A percentile compares a stretch with the other conserved stretches of the same genome.
phyloP scores from a whole-genome alignment of 2,797 vertebrate species.

The Lateolabrax maculatus region DNA sequence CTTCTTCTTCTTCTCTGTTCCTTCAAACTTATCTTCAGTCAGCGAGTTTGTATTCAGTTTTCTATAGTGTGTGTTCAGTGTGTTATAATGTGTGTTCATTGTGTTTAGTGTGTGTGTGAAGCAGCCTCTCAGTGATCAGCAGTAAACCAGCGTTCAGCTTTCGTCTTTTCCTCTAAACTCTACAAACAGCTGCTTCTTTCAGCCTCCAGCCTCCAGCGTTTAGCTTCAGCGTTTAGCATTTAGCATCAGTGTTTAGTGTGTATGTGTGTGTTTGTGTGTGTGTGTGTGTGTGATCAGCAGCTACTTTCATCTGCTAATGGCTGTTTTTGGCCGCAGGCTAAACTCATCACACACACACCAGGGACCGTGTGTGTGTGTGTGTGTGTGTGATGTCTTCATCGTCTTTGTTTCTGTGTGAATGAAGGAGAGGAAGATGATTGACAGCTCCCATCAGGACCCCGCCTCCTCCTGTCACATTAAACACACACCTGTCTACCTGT shows the following conservation, averaged over 20 bases:
- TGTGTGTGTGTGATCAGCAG: conserved; percentile 29
- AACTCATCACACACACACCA: conserved; percentile 45
- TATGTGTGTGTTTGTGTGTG: conserved; percentile 7
- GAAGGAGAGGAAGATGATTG: conserved; percentile 40
- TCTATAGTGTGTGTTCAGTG: conserved; percentile 4
- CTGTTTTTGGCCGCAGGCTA: conserved; percentile 71
- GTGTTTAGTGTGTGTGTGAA: conserved; percentile 3
- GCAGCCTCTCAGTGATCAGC: conserved; percentile 20
- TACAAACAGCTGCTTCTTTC: conserved; percentile 38
- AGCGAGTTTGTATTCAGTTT: not conserved
- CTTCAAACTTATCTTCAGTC: too few relatives aligned
- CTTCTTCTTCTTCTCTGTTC: too few relatives aligned
- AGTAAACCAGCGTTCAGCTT: conserved; percentile 14
- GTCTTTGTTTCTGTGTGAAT: conserved; percentile 3
- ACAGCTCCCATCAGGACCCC: conserved; percentile 45
- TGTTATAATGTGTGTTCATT: not conserved
- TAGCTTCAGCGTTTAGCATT: conserved; percentile 47
- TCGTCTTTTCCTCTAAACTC: conserved; percentile 44
- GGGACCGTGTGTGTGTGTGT: conserved; percentile 15
- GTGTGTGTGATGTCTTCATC: conserved; percentile 23
- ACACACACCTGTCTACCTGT: conserved; percentile 7
- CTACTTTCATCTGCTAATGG: conserved; percentile 60
- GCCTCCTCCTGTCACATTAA: conserved; percentile 53
- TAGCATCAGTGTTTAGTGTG: conserved; percentile 27
- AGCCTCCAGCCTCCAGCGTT: conserved; percentile 23